Conservation (phyloP, 1,140 invertebrate genomes). For the Aphidius gifuensis region DNA sequence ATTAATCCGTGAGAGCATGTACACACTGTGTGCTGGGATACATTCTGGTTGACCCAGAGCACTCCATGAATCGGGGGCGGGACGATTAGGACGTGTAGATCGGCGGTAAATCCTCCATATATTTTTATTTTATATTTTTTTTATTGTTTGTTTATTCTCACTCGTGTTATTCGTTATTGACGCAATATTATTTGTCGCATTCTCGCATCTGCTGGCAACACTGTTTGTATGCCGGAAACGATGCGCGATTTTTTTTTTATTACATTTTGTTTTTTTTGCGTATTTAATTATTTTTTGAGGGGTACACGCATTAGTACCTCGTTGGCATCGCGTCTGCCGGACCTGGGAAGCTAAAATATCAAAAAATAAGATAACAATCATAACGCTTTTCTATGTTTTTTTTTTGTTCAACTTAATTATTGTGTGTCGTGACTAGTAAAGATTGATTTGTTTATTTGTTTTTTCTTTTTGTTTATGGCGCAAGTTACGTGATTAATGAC, state of each 20-base stretch:
- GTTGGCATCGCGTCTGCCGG: slow-evolving; percentile 56
- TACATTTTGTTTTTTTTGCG: slow-evolving; percentile 33
- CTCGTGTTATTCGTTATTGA: too few relatives aligned
- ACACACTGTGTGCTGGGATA: too few relatives aligned
- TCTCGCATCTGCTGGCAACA: slow-evolving; percentile 2
- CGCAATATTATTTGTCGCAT: slow-evolving; percentile 2
- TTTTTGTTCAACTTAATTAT: slow-evolving; percentile 13
- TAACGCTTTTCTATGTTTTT: slow-evolving; percentile 48
- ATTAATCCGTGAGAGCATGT: too few relatives aligned
- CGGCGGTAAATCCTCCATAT: background rate
- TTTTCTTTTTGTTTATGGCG: slow-evolving; percentile 5
- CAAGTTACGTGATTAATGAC: slow-evolving; percentile 1
- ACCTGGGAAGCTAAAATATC: slow-evolving; percentile 58
- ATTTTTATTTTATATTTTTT: background rate
- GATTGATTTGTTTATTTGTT: background rate
- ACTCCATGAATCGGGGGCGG: background rate
- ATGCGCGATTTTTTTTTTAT: slow-evolving; percentile 15
- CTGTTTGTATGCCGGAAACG: background rate
- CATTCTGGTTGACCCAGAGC: too few relatives aligned
- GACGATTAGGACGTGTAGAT: slow-evolving; percentile 1
- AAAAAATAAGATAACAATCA: slow-evolving; percentile 46
- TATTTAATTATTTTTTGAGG: slow-evolving; percentile 28
- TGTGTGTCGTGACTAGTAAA: background rate
- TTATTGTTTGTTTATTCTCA: background rate
- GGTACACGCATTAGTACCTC: slow-evolving; percentile 49